A percentile compares a stretch with the other conserved stretches of the same genome.
Evolutionary conservation across 2,113 vertebrate genomes (phyloP).

Genomic region (Cynoglossus semilaevis): DNA sequence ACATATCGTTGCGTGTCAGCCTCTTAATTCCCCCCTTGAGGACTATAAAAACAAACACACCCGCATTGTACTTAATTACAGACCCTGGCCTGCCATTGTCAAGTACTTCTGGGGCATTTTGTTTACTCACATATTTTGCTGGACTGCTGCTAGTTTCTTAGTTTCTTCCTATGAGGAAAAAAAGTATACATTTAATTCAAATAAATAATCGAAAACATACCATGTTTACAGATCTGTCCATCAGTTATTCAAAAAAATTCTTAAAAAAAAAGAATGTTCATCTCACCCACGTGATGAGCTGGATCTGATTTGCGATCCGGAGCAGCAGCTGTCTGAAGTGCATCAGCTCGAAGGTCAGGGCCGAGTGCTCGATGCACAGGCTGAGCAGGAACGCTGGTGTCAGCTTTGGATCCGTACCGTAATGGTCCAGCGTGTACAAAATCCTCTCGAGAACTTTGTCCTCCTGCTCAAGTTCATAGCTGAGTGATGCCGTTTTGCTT

Average conservation of each 20-base stretch:
- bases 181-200: conserved; percentile 27
- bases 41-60: no score
- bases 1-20: no score
- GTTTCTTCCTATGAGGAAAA: conserved; percentile 72
- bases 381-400: conserved; percentile 76
- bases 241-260: no score
- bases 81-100: no score
- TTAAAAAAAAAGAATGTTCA: background rate
- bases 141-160: conserved; percentile 73
- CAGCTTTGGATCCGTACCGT: conserved; percentile 64
- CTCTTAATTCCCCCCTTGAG: no score
- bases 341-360: conserved; percentile 48
- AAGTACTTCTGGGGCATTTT: conserved; percentile 25
- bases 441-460: conserved; percentile 69
- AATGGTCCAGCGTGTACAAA: conserved; percentile 52
- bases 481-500: conserved; percentile 52
- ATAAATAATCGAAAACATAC: conserved; percentile 8
- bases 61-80: no score
- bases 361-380: conserved; percentile 75
- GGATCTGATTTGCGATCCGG: conserved; percentile 69
- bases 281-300: conserved; percentile 75
- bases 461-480: conserved; percentile 71
- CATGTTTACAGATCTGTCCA: conserved; percentile 8
- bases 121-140: conserved; percentile 75
- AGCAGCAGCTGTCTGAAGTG: conserved; percentile 74